These are phyloP conservation scores for Danio aesculapii DNA, from an alignment of 2,797 vertebrate genomes.

Conservation along the genomic window DNA sequence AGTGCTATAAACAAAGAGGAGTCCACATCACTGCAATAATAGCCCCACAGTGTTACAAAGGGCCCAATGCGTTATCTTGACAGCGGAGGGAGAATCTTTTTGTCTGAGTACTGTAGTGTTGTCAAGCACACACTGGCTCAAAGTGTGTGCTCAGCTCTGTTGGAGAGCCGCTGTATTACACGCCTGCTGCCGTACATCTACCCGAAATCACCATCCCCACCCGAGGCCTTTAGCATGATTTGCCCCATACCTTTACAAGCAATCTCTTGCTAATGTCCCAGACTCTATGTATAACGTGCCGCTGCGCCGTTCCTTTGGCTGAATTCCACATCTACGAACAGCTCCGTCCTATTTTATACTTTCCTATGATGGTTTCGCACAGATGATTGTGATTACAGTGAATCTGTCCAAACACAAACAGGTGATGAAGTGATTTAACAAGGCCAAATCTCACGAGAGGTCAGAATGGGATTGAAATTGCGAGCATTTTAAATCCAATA, in stretches of 20 bases:
- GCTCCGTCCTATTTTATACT: not conserved
- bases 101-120: slow-evolving; percentile 69
- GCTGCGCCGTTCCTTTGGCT: not conserved
- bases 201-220: slow-evolving; percentile 19
- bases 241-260: slow-evolving; percentile 13
- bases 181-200: not conserved
- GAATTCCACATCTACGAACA: not conserved
- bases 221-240: slow-evolving; percentile 12
- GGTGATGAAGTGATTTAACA: not conserved
- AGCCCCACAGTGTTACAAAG: slow-evolving; percentile 73
- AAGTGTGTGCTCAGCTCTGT: slow-evolving; percentile 51
- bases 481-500: slow-evolving; percentile 64
- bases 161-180: slow-evolving; percentile 50
- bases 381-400: slow-evolving; percentile 10
- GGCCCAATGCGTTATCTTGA: slow-evolving; percentile 75
- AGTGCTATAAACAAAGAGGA: slow-evolving; percentile 63
- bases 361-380: not conserved
- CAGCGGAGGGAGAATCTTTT: slow-evolving; percentile 72
- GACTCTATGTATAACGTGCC: not conserved
- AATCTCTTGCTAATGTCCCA: not conserved
- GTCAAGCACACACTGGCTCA: slow-evolving; percentile 63
- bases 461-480: slow-evolving; percentile 38
- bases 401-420: not conserved
- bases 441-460: slow-evolving; percentile 24
- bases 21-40: slow-evolving; percentile 70